phyloP scores from a whole-genome alignment of 2,797 vertebrate genomes.

The Alcedo atthis region DNA sequence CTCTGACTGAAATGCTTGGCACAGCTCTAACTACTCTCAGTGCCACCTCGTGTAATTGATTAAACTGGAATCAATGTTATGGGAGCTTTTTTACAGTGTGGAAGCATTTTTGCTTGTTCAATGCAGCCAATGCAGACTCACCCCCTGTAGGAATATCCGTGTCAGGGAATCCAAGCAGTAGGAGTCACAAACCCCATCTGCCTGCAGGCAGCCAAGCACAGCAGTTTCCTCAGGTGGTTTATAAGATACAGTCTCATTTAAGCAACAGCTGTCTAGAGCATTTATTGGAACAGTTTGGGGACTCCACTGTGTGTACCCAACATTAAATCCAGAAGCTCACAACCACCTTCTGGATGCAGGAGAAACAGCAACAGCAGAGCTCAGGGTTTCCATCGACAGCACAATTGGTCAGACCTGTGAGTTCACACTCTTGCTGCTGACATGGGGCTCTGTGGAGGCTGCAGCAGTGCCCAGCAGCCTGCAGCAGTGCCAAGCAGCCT shows the following conservation, averaged over 20 bases:
- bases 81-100: background rate
- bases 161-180: background rate
- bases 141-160: background rate
- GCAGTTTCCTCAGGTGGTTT: background rate
- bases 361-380: background rate
- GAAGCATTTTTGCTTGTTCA: background rate
- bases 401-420: background rate
- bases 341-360: background rate
- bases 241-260: background rate
- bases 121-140: background rate
- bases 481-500: background rate
- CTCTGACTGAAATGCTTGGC: background rate
- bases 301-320: rapidly evolving
- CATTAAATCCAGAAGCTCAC: background rate
- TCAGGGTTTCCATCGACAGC: background rate
- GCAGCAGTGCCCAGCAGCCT: too few relatives aligned
- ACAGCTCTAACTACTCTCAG: background rate
- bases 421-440: background rate
- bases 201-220: background rate
- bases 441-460: background rate
- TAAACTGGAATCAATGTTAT: slow-evolving; percentile 1
- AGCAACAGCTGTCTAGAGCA: background rate
- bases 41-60: background rate
- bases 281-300: background rate
- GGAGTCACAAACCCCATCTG: background rate